Conservation (phyloP, 2,113 vertebrate species). For the Bothrops jararaca region DNA sequence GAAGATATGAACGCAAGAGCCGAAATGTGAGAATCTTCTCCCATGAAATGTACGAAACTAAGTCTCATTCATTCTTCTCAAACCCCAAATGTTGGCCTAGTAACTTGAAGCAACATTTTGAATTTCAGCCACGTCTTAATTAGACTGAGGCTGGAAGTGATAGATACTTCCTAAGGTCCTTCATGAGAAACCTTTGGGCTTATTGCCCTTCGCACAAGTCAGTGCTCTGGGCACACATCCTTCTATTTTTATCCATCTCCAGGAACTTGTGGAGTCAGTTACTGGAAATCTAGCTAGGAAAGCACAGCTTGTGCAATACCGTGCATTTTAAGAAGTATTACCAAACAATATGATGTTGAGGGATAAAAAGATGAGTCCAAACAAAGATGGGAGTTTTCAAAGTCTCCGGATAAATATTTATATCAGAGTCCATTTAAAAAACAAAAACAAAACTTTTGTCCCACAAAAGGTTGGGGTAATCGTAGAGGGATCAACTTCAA, state of each 20-base stretch:
- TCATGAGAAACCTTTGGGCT: slow-evolving; percentile 1
- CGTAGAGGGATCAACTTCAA: slow-evolving; percentile 45
- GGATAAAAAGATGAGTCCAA: slow-evolving; percentile 58
- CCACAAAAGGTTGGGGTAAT: slow-evolving; percentile 36
- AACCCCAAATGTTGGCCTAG: too few species aligned
- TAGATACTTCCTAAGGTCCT: background rate
- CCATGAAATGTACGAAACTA: background rate
- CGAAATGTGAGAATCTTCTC: background rate
- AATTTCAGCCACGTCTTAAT: background rate
- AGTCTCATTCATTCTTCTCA: background rate
- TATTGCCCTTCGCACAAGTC: background rate
- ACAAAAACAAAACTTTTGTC: slow-evolving; percentile 37
- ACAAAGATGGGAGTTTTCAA: slow-evolving; percentile 55
- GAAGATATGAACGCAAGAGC: background rate
- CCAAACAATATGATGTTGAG: slow-evolving; percentile 50
- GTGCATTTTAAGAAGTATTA: slow-evolving; percentile 42
- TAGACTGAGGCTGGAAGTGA: background rate
- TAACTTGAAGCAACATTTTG: background rate
- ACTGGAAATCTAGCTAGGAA: slow-evolving; percentile 65
- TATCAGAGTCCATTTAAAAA: slow-evolving; percentile 49
- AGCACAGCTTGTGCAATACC: slow-evolving; percentile 58
- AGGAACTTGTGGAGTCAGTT: slow-evolving; percentile 55
- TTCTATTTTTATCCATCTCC: slow-evolving; percentile 57
- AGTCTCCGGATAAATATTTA: slow-evolving; percentile 65
- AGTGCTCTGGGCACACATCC: slow-evolving; percentile 13